These are phyloP conservation scores for Montipora capricornis DNA, from an alignment of 64 coral and sea anemone species.

Conservation along the genomic window DNA sequence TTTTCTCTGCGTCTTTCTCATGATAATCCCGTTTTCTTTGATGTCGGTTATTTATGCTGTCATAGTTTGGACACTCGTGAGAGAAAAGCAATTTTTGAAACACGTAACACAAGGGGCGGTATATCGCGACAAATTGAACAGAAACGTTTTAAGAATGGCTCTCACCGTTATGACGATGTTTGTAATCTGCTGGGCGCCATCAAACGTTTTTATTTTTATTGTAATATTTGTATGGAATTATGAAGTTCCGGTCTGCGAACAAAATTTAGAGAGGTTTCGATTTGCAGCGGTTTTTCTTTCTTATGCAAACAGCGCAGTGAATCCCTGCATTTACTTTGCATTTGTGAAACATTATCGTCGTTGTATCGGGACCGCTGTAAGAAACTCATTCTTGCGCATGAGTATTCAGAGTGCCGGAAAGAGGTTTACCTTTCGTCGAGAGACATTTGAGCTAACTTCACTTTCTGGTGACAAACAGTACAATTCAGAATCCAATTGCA, in stretches of 20 bases:
- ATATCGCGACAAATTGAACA: slow-evolving; percentile 45
- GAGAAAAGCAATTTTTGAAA: slow-evolving; percentile 8
- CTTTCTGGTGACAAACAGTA: not conserved
- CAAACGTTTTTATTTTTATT: slow-evolving; percentile 5
- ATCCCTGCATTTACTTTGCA: slow-evolving; percentile 18
- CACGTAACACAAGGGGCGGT: not conserved
- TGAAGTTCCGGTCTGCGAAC: not conserved
- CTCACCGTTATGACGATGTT: slow-evolving; percentile 46
- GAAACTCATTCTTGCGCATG: not conserved
- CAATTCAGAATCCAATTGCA: not conserved
- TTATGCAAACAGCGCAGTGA: slow-evolving; percentile 6
- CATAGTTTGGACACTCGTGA: not conserved
- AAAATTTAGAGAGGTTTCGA: not conserved
- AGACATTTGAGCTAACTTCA: slow-evolving; percentile 32
- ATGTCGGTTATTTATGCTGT: not conserved
- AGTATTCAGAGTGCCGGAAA: not conserved
- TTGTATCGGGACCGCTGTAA: not conserved
- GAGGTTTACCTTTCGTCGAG: not conserved
- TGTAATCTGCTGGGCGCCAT: slow-evolving; percentile 60
- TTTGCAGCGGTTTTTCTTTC: not conserved
- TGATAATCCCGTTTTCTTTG: slow-evolving; percentile 14
- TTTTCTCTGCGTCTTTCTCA: slow-evolving; percentile 9
- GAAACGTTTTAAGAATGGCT: slow-evolving; percentile 69
- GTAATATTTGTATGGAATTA: slow-evolving; percentile 14
- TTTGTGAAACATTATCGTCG: slow-evolving; percentile 44